Evolutionary conservation across 1,140 invertebrate species (phyloP), one percentile per base, ranked within the genome.

Genomic region (Ylistrum balloti): DNA sequence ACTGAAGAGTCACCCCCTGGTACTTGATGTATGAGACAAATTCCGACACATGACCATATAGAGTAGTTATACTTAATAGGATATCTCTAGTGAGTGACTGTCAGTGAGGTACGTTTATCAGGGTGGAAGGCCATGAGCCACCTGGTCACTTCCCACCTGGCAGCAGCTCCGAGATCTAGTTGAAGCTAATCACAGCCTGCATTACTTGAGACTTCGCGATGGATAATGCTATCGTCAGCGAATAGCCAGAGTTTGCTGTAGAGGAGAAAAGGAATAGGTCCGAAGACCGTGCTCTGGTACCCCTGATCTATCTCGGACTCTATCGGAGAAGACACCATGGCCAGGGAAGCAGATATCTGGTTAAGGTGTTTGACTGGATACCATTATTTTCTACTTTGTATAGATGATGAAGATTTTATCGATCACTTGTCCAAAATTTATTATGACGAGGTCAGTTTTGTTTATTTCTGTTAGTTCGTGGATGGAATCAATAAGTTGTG

Each of bases 321-420:
- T 22, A 17, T 88, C 32, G 20, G 89, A 92, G 0, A 35, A 28
- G 17, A 35, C 86, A 20, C 90, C 88, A 17, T 93, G 33, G 48
- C 88, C 34, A 89, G 33, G n/a, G 35, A 85, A 22, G 48, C 86
- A n/a, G n/a, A n/a, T n/a, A n/a, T n/a, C n/a, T n/a, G n/a, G n/a
- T n/a, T n/a, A n/a, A n/a, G n/a, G n/a, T n/a, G n/a, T n/a, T n/a
- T 11, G 86, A 88, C 74, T 35, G 41, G 85, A 90, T 86, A 22
- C 91, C 86, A 89, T 93, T 92, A 33, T 90, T 88, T 38, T 91
- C 28, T 17, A 93, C 38, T 90, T 92, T 93, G 33, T 88, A 34
- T 22, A 91, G 88, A 32, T 11, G 45, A 17, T 22, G 45, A 11
- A 7, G 45, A 22, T 22, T 56, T 56, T 56, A 56, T 56, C 45